Base-by-base conservation (phyloP, 1,140 invertebrate genomes). In the Drosophila sulfurigaster region DNA sequence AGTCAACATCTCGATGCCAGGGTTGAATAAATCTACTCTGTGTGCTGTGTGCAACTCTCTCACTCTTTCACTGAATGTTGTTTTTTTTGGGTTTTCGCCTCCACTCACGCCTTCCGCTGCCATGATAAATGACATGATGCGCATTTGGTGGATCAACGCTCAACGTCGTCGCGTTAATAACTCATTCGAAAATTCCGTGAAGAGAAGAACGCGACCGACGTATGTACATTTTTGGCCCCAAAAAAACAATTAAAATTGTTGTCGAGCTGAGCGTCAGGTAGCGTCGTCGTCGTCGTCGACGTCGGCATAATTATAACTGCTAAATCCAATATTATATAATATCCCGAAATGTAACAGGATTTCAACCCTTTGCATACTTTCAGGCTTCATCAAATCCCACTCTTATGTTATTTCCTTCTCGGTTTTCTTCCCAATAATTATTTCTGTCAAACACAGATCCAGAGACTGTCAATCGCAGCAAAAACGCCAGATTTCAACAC, bases 91-190 rank as follows among this genome's bases (percentile, higher is more conserved):
- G 35, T 54, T 56, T 25, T 25, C 20, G 28, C 35, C 32, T 51
- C 45, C 68, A 38, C 35, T 90, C 60, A 85, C 77, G 79, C 85
- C 81, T 57, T 25, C 30, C 45, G n/a, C 45, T 7, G 6, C 3
- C 78, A 83, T 91, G 81, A 91, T 86, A 91, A 91, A 91, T 91
- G 89, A 91, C 81, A 82, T 80, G 89, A 77, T 82, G 70, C 78
- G 81, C 81, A 71, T 88, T 75, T 68, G 70, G 16, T 79, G 79
- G 78, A 80, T 73, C 69, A 80, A 43, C 41, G 8, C 10, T 75
- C 35, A 69, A 15, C 69, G 46, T 77, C 79, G 64, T 75, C 63
- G 86, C 91, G 91, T 89, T 92, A 86, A 92, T 92, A 92, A 92
- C 91, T 89, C 87, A 91, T 92, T 92, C 71, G 74, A 75, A 83